A percentile compares a stretch with the other conserved stretches of the same genome.
Evolutionary conservation across 2,797 vertebrate species (phyloP).

Genomic region (Nannoperca australis): DNA sequence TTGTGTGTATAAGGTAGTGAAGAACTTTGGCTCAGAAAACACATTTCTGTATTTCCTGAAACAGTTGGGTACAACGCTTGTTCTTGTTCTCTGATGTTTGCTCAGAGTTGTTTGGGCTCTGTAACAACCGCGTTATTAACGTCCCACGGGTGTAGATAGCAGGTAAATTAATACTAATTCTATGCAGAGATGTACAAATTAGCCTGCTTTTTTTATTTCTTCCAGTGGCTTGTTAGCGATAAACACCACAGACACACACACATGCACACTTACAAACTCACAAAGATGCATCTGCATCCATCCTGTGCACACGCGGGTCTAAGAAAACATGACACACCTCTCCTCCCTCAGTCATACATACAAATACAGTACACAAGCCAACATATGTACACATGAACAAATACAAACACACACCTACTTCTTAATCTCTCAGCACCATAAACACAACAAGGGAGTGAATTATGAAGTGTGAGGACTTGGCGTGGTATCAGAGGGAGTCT

Average conservation of each 20-base stretch:
- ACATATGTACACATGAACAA: conserved; percentile 31
- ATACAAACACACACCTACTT: conserved; percentile 46
- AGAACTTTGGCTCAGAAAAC: conserved; percentile 23
- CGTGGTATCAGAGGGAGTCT: conserved; percentile 66
- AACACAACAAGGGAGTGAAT: conserved; percentile 68
- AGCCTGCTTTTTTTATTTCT: conserved; percentile 59
- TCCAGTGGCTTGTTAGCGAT: conserved; percentile 71
- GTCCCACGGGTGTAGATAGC: conserved; percentile 76
- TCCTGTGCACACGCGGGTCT: conserved; percentile 33
- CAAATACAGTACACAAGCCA: conserved; percentile 14
- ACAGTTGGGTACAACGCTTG: conserved; percentile 50
- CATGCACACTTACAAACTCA: not conserved
- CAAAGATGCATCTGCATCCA: not conserved
- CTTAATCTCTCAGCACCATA: conserved; percentile 59
- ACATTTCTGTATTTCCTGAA: conserved; percentile 45
- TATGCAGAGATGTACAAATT: conserved; percentile 80
- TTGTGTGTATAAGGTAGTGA: conserved; percentile 1
- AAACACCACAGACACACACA: conserved; percentile 28
- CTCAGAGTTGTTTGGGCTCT: conserved; percentile 65
- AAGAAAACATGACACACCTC: conserved; percentile 60
- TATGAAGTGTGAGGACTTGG: conserved; percentile 74
- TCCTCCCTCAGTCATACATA: conserved; percentile 19
- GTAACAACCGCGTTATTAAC: conserved; percentile 80
- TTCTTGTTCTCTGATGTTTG: conserved; percentile 78
- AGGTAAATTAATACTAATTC: conserved; percentile 83